These are phyloP conservation scores for human DNA, from an alignment of 2,113 vertebrate genomes.

Conservation along the genomic window DNA sequence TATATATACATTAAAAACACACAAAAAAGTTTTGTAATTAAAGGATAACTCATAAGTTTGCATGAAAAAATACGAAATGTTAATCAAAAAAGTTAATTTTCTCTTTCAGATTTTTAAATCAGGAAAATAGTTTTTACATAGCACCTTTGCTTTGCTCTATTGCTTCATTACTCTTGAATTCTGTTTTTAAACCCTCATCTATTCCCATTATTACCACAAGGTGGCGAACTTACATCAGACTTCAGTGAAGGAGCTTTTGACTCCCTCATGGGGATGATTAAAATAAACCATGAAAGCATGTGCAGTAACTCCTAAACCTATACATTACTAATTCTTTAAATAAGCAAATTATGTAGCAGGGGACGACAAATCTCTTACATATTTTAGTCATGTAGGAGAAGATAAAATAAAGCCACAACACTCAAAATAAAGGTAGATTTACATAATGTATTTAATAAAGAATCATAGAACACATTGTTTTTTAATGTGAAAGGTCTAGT, in stretches of 20 bases:
- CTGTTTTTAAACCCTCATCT: background rate
- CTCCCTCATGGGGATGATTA: accelerated
- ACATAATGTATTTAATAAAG: background rate
- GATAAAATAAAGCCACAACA: background rate
- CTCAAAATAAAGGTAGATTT: background rate
- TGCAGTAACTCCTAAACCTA: accelerated
- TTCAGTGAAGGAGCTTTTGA: background rate
- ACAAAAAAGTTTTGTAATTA: background rate
- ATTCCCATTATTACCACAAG: background rate
- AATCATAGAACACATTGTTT: too few relatives aligned
- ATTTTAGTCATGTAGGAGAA: background rate
- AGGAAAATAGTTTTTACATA: background rate
- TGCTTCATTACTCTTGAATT: background rate
- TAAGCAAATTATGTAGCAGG: background rate
- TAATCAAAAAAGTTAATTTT: background rate
- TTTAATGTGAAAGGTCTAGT: background rate
- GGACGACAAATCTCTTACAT: background rate
- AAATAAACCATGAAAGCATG: background rate
- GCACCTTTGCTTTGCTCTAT: background rate
- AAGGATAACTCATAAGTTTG: background rate
- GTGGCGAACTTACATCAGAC: background rate
- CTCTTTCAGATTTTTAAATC: background rate
- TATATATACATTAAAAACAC: background rate
- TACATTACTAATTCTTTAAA: background rate
- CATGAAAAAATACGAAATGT: background rate